A percentile compares a stretch with the other conserved stretches of the same genome.
Conservation (phyloP, 2,113 vertebrate genomes). For the Cinclus mexicanus region DNA sequence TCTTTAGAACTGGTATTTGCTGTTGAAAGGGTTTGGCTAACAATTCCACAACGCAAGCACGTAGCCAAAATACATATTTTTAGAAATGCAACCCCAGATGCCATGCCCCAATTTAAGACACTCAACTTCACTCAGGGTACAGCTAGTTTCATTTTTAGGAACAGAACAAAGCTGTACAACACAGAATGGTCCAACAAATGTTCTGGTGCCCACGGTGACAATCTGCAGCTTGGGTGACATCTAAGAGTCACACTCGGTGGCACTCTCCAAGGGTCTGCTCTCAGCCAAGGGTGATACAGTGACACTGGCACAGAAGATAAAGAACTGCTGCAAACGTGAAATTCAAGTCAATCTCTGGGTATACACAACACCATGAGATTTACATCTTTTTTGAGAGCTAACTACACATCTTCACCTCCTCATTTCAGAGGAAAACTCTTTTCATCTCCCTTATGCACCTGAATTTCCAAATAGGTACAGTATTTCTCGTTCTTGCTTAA, state of each 20-base stretch:
- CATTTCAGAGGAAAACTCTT: not conserved
- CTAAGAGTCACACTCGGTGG: not conserved
- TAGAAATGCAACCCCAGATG: slow-evolving; percentile 2
- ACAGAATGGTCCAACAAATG: not conserved
- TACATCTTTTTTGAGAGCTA: not conserved
- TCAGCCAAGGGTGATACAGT: not conserved
- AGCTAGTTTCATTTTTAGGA: not conserved
- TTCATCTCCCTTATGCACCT: not conserved
- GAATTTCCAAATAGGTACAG: not conserved
- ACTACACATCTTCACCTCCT: not conserved
- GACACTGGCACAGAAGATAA: not conserved
- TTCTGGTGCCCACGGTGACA: not conserved
- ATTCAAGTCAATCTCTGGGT: not conserved
- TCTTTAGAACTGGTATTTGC: not conserved
- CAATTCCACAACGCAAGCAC: slow-evolving; percentile 15
- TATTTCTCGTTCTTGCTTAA: not conserved
- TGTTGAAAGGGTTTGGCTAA: slow-evolving; percentile 24
- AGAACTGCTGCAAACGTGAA: not conserved
- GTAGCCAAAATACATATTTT: not conserved
- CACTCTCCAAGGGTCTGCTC: not conserved
- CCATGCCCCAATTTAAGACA: not conserved
- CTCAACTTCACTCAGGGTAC: not conserved
- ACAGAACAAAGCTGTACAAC: not conserved
- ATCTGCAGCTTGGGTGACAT: not conserved
- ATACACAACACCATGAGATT: not conserved